These are phyloP conservation scores for Eretmochelys imbricata DNA, from an alignment of 2,113 vertebrate genomes.

Conservation along the genomic window DNA sequence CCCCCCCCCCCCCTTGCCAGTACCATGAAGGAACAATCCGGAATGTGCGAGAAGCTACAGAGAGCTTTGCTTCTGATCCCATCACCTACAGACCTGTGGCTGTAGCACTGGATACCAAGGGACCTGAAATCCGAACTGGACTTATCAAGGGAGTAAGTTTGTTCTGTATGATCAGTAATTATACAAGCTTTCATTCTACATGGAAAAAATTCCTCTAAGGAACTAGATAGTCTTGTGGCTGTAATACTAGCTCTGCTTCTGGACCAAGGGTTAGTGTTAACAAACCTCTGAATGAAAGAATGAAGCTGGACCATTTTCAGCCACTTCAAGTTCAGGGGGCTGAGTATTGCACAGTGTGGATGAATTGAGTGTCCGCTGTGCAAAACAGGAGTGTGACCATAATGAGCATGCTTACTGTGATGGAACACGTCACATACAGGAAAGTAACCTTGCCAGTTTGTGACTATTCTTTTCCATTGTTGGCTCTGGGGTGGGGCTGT, in stretches of 20 bases:
- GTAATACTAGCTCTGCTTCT: not conserved
- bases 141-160: slow-evolving; percentile 96
- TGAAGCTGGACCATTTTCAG: not conserved
- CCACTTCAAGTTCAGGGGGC: not conserved
- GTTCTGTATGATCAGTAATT: rapidly evolving
- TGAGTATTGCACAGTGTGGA: not conserved
- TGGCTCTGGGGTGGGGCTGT: not conserved
- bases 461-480: not conserved
- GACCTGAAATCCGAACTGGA: slow-evolving; percentile 97
- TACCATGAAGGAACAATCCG: slow-evolving; percentile 96
- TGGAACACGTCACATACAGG: not conserved
- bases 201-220: rapidly evolving
- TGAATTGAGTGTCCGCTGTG: not conserved
- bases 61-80: slow-evolving; percentile 91
- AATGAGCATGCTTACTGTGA: not conserved
- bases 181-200: not conserved
- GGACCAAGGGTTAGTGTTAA: not conserved
- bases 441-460: not conserved
- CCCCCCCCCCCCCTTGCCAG: slow-evolving; percentile 64
- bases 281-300: not conserved
- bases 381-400: not conserved
- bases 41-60: slow-evolving; percentile 91
- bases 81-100: slow-evolving; percentile 93
- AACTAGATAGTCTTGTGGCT: not conserved
- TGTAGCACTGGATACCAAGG: slow-evolving; percentile 97